These are phyloP conservation scores for Synergus itoensis DNA, from an alignment of 2,888 invertebrate genomes.

Conservation along the genomic window DNA sequence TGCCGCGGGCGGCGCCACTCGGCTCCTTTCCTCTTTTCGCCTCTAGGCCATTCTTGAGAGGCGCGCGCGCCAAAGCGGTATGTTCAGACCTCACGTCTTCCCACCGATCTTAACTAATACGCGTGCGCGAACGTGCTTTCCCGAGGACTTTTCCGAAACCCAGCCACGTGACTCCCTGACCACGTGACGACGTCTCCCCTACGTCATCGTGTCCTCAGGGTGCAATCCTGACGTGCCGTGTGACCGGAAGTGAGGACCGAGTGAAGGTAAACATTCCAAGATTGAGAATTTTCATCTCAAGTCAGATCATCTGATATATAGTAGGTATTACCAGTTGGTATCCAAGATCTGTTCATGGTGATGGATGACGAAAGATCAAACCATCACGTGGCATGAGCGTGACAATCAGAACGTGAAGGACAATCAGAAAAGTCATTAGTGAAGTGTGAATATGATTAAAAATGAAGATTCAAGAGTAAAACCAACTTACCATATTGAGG, in stretches of 20 bases:
- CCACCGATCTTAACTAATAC: slow-evolving; percentile 67
- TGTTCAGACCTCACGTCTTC: slow-evolving; percentile 66
- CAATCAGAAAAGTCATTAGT: slow-evolving; percentile 20
- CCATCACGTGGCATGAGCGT: neutral
- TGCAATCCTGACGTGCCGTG: slow-evolving; percentile 42
- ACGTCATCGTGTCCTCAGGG: slow-evolving; percentile 52
- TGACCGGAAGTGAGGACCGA: slow-evolving; percentile 30
- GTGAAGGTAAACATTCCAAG: neutral
- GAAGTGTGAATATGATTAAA: slow-evolving; percentile 4
- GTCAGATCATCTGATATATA: neutral
- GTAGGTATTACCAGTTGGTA: neutral
- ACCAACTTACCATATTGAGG: neutral
- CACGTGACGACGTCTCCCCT: slow-evolving; percentile 57
- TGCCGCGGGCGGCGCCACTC: slow-evolving; percentile 77
- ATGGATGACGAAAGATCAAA: slow-evolving; percentile 13
- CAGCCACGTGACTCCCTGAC: slow-evolving; percentile 47
- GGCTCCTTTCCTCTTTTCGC: slow-evolving; percentile 80
- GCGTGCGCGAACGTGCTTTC: slow-evolving; percentile 62
- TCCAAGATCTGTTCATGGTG: neutral
- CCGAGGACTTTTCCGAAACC: slow-evolving; percentile 63
- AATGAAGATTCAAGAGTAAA: neutral
- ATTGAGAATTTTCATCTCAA: neutral
- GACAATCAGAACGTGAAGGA: slow-evolving; percentile 2
- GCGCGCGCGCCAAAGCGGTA: slow-evolving; percentile 76
- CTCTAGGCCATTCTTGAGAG: slow-evolving; percentile 79